These are phyloP conservation scores for Prietella phreatophila DNA, from an alignment of 2,113 vertebrate genomes.

Conservation along the genomic window DNA sequence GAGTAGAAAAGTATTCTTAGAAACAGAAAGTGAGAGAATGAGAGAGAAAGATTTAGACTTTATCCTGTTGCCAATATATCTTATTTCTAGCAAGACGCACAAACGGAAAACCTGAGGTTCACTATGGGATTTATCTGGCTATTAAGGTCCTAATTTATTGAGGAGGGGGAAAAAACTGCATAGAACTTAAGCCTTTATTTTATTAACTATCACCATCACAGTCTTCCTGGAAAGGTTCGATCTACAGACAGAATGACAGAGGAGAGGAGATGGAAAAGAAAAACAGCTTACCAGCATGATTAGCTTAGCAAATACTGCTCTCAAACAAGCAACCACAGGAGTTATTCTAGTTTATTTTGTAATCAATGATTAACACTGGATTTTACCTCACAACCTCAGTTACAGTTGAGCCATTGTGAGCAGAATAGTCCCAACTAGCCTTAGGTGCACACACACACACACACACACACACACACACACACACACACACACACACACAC, in stretches of 20 bases:
- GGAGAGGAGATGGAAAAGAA: background rate
- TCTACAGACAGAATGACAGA: background rate
- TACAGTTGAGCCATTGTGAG: background rate
- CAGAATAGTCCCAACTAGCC: constrained; percentile 31
- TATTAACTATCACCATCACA: constrained; percentile 9
- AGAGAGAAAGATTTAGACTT: constrained; percentile 13
- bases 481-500: constrained; percentile 21
- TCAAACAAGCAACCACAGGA: background rate
- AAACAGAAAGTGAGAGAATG: constrained; percentile 2
- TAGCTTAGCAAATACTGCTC: background rate
- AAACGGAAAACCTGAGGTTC: background rate
- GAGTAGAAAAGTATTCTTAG: background rate
- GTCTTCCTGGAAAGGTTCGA: background rate
- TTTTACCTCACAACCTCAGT: background rate
- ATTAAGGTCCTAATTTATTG: constrained; percentile 9
- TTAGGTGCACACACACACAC: background rate
- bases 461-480: constrained; percentile 20
- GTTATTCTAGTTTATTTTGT: background rate
- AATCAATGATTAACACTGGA: background rate
- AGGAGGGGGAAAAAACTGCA: background rate
- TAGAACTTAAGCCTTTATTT: background rate
- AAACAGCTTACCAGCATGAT: background rate
- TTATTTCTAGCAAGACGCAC: background rate
- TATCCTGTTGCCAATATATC: constrained; percentile 5
- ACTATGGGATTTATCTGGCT: background rate